Evolutionary conservation across 1,140 invertebrate genomes (phyloP).

Genomic region (Brachionus sp.): DNA sequence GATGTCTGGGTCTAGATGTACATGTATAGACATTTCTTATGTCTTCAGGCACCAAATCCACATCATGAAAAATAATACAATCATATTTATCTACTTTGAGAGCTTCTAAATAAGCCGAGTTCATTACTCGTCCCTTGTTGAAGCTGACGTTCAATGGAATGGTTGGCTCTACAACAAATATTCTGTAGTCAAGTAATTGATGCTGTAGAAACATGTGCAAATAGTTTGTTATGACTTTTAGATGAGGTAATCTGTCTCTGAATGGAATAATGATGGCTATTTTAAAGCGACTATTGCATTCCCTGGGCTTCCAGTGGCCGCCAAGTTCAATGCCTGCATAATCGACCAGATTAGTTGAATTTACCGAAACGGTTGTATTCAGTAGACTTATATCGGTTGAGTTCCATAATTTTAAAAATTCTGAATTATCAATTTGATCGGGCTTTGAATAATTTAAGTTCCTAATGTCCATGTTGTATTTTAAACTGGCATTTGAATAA

Average conservation of each 20-base stretch:
- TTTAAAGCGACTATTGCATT: conserved; percentile 51
- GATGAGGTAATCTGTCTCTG: conserved; percentile 58
- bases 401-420: conserved; percentile 21
- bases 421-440: not conserved
- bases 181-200: conserved; percentile 54
- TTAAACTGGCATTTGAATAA: not conserved
- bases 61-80: conserved; percentile 49
- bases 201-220: conserved; percentile 54
- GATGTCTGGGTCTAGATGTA: conserved; percentile 41
- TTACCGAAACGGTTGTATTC: not conserved
- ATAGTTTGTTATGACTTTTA: conserved; percentile 52
- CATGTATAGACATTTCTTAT: conserved; percentile 47
- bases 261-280: conserved; percentile 55
- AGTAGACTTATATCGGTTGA: not conserved
- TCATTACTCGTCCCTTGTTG: conserved; percentile 43
- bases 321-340: conserved; percentile 14
- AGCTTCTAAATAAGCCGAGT: conserved; percentile 31
- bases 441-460: conserved; percentile 35
- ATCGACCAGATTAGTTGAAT: conserved; percentile 14
- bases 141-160: not conserved
- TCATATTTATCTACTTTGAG: conserved; percentile 45
- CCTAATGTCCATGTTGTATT: not conserved
- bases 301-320: conserved; percentile 49
- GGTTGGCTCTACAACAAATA: conserved; percentile 55
- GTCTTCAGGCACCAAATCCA: conserved; percentile 47